These are phyloP conservation scores for Chironomus striatipennis DNA, from an alignment of 1,140 invertebrate species.

Conservation along the genomic window DNA sequence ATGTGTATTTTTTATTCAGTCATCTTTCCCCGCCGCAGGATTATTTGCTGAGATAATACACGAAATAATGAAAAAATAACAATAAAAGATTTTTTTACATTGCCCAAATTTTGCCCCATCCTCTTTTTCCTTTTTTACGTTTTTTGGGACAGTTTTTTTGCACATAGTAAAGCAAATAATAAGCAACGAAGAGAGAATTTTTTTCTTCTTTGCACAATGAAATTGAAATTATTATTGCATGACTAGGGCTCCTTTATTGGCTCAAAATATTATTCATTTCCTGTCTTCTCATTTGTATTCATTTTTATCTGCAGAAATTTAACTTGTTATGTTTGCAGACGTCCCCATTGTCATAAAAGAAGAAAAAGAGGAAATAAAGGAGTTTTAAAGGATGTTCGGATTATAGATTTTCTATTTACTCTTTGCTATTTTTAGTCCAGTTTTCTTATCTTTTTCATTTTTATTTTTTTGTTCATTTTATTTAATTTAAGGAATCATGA, in stretches of 20 bases:
- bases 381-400: conserved; percentile 2
- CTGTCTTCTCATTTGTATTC: conserved; percentile 18
- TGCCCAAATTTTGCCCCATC: neutral
- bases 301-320: neutral
- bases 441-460: no score
- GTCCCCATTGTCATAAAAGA: no score
- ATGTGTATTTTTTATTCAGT: neutral
- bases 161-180: neutral
- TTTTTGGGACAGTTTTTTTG: neutral
- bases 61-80: conserved; percentile 21
- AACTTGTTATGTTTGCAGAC: neutral
- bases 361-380: neutral
- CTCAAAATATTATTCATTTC: conserved; percentile 20
- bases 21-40: neutral
- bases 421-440: neutral
- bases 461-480: no score
- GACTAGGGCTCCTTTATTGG: neutral
- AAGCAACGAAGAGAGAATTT: neutral
- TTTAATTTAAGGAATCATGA: no score
- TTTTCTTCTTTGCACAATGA: neutral
- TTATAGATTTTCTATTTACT: neutral
- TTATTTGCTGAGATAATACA: conserved; percentile 15
- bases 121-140: neutral
- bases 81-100: conserved; percentile 4
- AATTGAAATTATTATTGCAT: neutral